A percentile compares a stretch with the other conserved stretches of the same genome.
phyloP scores from a whole-genome alignment of 2,113 vertebrate genomes.

The Paedocypris sp. region DNA sequence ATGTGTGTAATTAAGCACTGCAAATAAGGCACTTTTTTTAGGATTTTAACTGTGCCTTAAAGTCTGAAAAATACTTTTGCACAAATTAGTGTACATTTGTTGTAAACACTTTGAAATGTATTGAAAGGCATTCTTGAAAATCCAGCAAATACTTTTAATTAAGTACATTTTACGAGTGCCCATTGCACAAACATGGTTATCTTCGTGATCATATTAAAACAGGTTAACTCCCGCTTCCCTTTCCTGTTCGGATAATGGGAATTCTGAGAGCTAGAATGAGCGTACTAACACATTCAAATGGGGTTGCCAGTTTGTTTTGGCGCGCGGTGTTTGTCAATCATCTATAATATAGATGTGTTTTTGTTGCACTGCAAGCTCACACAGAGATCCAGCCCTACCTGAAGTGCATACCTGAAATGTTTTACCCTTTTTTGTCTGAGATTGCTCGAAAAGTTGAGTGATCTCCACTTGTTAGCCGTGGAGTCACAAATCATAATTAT shows the following conservation, averaged over 20 bases:
- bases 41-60: no score
- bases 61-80: no score
- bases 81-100: no score
- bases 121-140: no score
- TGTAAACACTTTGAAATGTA: no score
- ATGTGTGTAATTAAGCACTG: no score
- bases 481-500: neutral
- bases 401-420: neutral
- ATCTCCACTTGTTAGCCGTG: neutral
- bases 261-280: no score
- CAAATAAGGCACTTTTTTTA: no score
- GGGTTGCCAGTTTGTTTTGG: neutral
- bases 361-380: neutral
- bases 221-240: slow-evolving; percentile 2
- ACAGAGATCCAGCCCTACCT: neutral
- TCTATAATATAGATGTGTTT: neutral
- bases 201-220: neutral
- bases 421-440: neutral
- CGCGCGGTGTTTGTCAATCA: neutral
- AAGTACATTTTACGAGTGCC: neutral
- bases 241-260: slow-evolving; percentile 21
- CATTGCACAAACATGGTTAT: slow-evolving; percentile 2
- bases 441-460: neutral
- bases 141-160: neutral
- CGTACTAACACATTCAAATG: no score